phyloP scores from a whole-genome alignment of 1,140 invertebrate genomes.

The Aphis gossypii region DNA sequence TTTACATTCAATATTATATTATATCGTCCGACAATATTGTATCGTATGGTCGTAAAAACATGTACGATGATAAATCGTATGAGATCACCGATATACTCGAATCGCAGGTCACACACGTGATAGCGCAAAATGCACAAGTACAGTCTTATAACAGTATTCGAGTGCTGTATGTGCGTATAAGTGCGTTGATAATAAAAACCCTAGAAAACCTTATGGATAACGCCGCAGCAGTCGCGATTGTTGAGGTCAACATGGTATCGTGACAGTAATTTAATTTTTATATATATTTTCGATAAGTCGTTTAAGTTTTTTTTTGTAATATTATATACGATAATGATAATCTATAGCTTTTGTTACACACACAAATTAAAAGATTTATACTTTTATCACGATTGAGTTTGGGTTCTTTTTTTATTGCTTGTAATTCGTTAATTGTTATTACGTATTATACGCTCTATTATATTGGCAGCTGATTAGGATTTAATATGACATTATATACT shows the following conservation, averaged over 20 bases:
- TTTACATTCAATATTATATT: background rate
- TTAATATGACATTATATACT: background rate
- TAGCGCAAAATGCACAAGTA: background rate
- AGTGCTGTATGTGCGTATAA: background rate
- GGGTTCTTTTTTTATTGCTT: background rate
- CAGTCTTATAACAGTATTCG: background rate
- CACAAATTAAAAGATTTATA: background rate
- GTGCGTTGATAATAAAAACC: background rate
- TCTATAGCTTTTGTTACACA: background rate
- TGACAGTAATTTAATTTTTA: background rate
- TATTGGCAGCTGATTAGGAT: background rate
- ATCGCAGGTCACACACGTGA: slow-evolving; percentile 4
- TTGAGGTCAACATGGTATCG: slow-evolving; percentile 8
- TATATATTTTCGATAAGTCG: background rate
- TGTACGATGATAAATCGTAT: background rate
- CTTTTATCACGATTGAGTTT: background rate
- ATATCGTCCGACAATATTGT: background rate
- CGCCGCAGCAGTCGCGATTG: background rate
- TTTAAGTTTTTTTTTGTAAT: background rate
- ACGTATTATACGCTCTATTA: background rate
- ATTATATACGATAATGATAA: background rate
- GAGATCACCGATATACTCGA: background rate
- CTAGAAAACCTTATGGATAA: background rate
- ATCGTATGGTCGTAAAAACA: background rate
- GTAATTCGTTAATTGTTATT: background rate